Evolutionary conservation across 2,113 vertebrate genomes (phyloP).

Genomic region (Chaetodon auriga): DNA sequence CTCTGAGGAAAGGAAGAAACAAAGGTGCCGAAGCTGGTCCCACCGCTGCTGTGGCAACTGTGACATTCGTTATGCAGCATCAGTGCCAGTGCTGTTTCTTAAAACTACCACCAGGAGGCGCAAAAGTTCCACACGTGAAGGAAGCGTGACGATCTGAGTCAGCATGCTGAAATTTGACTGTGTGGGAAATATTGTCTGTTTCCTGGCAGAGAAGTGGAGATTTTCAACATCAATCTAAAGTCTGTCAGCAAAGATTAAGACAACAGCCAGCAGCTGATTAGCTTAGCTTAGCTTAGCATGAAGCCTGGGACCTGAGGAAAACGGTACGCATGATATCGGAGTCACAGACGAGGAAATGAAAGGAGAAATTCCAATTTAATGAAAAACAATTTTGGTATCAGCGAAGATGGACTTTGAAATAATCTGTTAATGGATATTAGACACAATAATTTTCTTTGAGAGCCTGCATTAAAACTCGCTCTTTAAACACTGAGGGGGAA

Average conservation of each 20-base stretch:
- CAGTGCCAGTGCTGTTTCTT: neutral
- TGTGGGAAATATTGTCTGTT: too few species aligned
- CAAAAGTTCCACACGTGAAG: too few species aligned
- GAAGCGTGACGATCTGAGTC: neutral
- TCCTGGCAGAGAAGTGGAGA: neutral
- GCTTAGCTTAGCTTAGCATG: neutral
- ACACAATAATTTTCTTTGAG: too few species aligned
- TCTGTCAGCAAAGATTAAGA: too few species aligned
- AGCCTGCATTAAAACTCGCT: neutral
- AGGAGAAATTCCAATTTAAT: too few species aligned
- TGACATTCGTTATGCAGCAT: neutral
- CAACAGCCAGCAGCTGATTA: neutral
- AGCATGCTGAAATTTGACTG: too few species aligned
- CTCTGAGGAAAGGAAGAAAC: neutral
- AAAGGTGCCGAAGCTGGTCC: neutral
- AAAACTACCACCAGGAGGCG: neutral
- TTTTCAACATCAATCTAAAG: too few species aligned
- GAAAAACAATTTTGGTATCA: too few species aligned
- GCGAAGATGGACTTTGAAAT: too few species aligned
- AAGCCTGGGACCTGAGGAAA: too few species aligned
- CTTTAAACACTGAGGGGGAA: constrained; percentile 65
- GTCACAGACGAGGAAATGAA: neutral
- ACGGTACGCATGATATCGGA: neutral
- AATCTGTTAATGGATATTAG: too few species aligned
- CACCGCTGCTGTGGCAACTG: neutral